These are phyloP conservation scores for Drosophila auraria DNA, from an alignment of 1,140 invertebrate species.

Conservation along the genomic window DNA sequence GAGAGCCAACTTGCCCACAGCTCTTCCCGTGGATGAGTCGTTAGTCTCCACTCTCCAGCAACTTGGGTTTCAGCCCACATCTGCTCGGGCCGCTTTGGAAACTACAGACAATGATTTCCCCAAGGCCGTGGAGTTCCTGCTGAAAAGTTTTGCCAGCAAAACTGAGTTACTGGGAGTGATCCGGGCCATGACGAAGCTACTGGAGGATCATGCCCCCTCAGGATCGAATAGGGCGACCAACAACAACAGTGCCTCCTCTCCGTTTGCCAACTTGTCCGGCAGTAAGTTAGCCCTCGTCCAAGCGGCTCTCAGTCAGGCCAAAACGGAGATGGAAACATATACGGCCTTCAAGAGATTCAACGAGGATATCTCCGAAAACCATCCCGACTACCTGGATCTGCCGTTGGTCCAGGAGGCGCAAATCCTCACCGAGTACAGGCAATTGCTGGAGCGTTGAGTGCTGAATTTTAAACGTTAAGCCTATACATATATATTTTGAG, in stretches of 20 bases:
- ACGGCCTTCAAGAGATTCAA: constrained; percentile 87
- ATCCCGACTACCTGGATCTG: constrained; percentile 88
- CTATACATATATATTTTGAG: neutral
- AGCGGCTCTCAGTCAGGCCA: constrained; percentile 44
- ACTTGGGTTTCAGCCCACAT: constrained; percentile 87
- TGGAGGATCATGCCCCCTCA: constrained; percentile 7
- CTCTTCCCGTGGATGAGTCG: constrained; percentile 65
- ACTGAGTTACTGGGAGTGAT: constrained; percentile 42
- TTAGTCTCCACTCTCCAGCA: constrained; percentile 84
- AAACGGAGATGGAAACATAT: constrained; percentile 55
- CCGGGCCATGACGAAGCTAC: constrained; percentile 18
- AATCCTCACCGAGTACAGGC: constrained; percentile 87
- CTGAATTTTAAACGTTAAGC: neutral
- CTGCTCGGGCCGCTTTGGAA: constrained; percentile 86
- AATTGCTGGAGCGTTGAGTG: constrained; percentile 85
- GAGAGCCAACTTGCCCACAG: constrained; percentile 47
- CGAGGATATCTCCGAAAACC: constrained; percentile 86
- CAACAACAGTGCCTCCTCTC: neutral
- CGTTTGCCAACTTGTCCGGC: constrained; percentile 12
- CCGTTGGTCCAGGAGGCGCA: constrained; percentile 87
- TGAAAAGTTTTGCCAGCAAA: constrained; percentile 64
- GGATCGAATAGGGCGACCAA: neutral
- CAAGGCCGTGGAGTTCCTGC: constrained; percentile 87
- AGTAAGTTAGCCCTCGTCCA: constrained; percentile 37
- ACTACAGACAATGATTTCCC: constrained; percentile 86